Evolutionary conservation across 2,113 vertebrate species (phyloP).

Genomic region (Nerophis lumbriciformis): DNA sequence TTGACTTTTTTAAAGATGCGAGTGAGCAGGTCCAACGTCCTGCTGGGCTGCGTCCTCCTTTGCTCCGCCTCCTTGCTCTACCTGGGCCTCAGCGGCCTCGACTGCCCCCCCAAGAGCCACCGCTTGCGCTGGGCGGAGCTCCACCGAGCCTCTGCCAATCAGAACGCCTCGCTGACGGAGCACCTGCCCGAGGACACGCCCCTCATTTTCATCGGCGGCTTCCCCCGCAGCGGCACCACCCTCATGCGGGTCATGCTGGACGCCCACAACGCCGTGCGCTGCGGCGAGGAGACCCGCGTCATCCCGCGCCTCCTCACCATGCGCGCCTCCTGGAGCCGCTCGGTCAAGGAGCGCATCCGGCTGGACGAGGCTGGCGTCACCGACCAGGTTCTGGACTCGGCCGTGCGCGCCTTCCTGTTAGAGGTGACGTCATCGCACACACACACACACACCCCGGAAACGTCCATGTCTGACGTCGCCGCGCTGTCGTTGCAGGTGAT

Average conservation of each 20-base stretch:
- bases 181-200: slow-evolving; percentile 83
- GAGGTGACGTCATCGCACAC: slow-evolving; percentile 45
- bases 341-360: slow-evolving; percentile 86
- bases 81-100: slow-evolving; percentile 83
- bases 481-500: slow-evolving; percentile 76
- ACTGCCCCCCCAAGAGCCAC: slow-evolving; percentile 83
- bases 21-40: slow-evolving; percentile 52
- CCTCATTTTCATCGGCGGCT: slow-evolving; percentile 89
- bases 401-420: slow-evolving; percentile 81
- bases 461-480: neutral
- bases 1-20: slow-evolving; percentile 39
- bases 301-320: slow-evolving; percentile 87
- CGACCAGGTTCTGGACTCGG: slow-evolving; percentile 86
- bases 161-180: slow-evolving; percentile 23
- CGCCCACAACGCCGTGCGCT: slow-evolving; percentile 82
- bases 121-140: slow-evolving; percentile 60
- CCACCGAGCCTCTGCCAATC: slow-evolving; percentile 52
- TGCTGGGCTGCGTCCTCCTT: slow-evolving; percentile 82
- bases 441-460: neutral
- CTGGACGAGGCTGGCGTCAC: slow-evolving; percentile 90
- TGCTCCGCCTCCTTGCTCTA: slow-evolving; percentile 87
- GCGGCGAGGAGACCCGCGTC: slow-evolving; percentile 88
- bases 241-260: slow-evolving; percentile 92
- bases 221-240: slow-evolving; percentile 88
- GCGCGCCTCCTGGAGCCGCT: slow-evolving; percentile 90